These are phyloP conservation scores for Tursiops truncatus DNA, from an alignment of 2,113 vertebrate species.

Conservation along the genomic window DNA sequence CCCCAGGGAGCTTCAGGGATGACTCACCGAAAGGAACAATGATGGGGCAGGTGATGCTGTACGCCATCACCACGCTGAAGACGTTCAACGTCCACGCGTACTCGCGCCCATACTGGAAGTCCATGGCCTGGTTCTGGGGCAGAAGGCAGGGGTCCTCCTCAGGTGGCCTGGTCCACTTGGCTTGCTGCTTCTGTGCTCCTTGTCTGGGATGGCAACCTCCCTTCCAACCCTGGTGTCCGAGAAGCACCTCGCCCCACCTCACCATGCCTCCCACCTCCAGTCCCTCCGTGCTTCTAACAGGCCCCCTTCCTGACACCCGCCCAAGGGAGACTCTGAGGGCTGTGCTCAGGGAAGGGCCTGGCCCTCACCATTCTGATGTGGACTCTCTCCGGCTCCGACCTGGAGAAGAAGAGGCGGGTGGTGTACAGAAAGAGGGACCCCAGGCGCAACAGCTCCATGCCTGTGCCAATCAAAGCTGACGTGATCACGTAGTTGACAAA, in stretches of 20 bases:
- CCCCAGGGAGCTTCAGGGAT: not conserved
- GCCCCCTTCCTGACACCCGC: not conserved
- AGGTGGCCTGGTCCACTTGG: not conserved
- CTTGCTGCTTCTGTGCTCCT: not conserved
- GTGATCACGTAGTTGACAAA: conserved; percentile 98
- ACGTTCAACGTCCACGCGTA: conserved; percentile 98
- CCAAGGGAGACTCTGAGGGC: not conserved
- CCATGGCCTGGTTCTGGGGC: conserved; percentile 92
- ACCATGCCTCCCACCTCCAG: not conserved
- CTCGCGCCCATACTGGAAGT: conserved; percentile 97
- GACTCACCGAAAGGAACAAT: conserved; percentile 96
- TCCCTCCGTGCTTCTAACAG: not conserved
- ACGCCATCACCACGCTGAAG: conserved; percentile 95
- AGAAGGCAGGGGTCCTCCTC: not conserved
- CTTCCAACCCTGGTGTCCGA: not conserved
- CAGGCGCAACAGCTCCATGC: conserved; percentile 94
- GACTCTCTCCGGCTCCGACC: conserved; percentile 93
- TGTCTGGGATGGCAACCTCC: not conserved
- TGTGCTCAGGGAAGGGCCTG: rapidly evolving
- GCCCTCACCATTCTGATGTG: conserved; percentile 91
- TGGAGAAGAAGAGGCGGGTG: conserved; percentile 93
- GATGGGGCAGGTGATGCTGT: conserved; percentile 97
- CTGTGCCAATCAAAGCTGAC: conserved; percentile 92
- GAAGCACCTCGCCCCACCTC: not conserved
- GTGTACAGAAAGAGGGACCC: conserved; percentile 91